Base-by-base conservation (phyloP, 64 coral and sea anemone species). In the Astreopora myriophthalma region DNA sequence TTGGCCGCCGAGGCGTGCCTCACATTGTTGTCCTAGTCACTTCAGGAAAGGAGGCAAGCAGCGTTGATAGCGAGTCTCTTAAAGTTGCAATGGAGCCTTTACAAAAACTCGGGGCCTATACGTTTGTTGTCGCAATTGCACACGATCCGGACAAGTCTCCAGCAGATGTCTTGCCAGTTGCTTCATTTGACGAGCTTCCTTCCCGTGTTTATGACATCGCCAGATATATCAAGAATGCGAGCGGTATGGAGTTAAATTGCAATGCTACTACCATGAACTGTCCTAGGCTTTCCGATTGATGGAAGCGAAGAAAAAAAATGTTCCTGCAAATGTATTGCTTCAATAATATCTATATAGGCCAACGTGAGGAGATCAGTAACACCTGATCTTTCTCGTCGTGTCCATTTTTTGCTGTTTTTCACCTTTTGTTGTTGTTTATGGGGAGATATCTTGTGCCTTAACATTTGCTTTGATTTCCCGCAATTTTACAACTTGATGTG, bases 121-220 rank as follows among this genome's bases (percentile, higher is more conserved):
- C 74, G n/a, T 93, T 93, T 72, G 92, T 93, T 20, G 64, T 93
- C 23, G 92, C 92, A 13, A 88, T 93, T 71, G 92, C 84, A 31
- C 30, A 40, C 14, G 32, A 78, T 36, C 92, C 85, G 51, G 85
- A 88, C 34, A 40, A 83, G 23, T 71, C 34, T 37, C 49, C 76
- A 19, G 51, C 27, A 81, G 13, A 81, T 34, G 16, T 90, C 20
- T 36, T 80, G 11, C 35, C 36, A 13, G 88, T 90, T 20, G 11
- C 37, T 1, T 79, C 74, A 5, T 80, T 80, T 55, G 31, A 90
- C 3, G 77, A 80, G 63, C 74, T 95, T 82, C 51, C 34, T 4
- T 34, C 68, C 27, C 89, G 62, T 20, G 89, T 38, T 20, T 76
- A 76, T 19, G 39, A 48, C 32, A 77, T 78, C 28, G 57, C 32